phyloP scores from a whole-genome alignment of 2,113 vertebrate species.

The Laticauda laticaudata region DNA sequence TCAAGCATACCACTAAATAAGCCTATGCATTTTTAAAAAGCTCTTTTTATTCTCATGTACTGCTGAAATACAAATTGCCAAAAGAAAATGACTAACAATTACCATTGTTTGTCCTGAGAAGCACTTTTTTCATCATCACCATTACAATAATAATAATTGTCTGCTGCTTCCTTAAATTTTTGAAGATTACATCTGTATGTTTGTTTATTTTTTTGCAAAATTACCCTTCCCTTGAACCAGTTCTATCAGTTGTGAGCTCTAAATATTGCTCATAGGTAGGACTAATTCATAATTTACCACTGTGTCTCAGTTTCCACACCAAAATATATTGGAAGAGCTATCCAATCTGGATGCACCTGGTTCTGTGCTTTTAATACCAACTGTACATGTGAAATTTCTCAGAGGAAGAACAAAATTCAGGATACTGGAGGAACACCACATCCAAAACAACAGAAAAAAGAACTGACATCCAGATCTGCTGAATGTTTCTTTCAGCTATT shows the following conservation, averaged over 20 bases:
- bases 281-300: neutral
- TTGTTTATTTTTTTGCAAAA: neutral
- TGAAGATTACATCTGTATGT: neutral
- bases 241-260: neutral
- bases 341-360: no score
- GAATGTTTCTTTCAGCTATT: constrained; percentile 1
- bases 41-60: neutral
- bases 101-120: neutral
- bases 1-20: neutral
- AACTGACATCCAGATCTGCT: neutral
- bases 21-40: neutral
- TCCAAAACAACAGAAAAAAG: neutral
- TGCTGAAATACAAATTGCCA: neutral
- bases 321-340: neutral
- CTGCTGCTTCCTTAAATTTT: neutral
- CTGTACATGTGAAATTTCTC: neutral
- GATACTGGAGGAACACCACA: neutral
- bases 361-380: neutral
- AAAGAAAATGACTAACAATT: neutral
- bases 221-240: neutral
- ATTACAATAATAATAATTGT: neutral
- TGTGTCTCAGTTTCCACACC: neutral
- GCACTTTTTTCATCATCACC: neutral
- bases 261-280: neutral
- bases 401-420: neutral